Evolutionary conservation across 2,113 vertebrate species (phyloP).

Genomic region (Oplegnathus fasciatus): DNA sequence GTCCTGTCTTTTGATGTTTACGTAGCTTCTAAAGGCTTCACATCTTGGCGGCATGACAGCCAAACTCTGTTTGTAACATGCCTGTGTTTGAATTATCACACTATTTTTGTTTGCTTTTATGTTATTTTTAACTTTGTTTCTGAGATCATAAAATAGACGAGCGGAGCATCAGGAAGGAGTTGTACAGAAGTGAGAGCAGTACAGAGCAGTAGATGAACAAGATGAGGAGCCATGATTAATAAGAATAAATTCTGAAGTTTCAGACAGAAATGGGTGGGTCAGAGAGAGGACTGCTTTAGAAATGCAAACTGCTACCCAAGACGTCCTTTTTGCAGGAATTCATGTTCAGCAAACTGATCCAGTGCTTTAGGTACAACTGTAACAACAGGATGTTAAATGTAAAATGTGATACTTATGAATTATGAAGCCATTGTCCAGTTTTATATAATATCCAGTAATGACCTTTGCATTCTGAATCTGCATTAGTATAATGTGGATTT

Average conservation of each 20-base stretch:
- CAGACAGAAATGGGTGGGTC: conserved; percentile 1
- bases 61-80: conserved; percentile 1
- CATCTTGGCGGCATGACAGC: conserved; percentile 30
- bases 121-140: conserved; percentile 48
- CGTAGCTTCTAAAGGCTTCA: conserved; percentile 35
- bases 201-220: neutral
- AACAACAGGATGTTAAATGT: neutral
- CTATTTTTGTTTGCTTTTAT: conserved; percentile 45
- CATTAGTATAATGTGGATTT: neutral
- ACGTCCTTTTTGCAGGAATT: neutral
- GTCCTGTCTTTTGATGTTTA: conserved; percentile 2
- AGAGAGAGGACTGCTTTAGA: neutral
- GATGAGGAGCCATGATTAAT: conserved; percentile 3
- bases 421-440: neutral
- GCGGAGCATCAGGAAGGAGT: conserved; percentile 9
- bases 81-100: conserved; percentile 23
- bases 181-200: neutral
- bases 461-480: neutral
- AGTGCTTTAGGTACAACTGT: neutral
- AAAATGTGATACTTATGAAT: neutral
- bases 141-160: conserved; percentile 33
- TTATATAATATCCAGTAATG: neutral
- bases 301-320: no score
- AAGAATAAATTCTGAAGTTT: neutral
- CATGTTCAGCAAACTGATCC: neutral